These are phyloP conservation scores for Drosophila merina DNA, from an alignment of 2,888 invertebrate species.

Conservation along the genomic window DNA sequence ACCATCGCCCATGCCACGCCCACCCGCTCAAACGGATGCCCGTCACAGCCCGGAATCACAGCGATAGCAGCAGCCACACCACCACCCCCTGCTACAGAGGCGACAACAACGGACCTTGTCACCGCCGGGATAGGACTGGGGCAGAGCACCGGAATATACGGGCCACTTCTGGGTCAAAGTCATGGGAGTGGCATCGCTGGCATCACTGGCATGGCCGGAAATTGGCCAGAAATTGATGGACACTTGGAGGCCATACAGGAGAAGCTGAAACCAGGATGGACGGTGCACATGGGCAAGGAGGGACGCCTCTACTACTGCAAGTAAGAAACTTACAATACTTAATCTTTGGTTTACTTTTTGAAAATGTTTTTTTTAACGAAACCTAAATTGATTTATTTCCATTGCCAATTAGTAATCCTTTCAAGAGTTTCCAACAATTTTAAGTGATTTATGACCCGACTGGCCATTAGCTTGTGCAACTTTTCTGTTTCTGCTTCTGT, in stretches of 20 bases:
- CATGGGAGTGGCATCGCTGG: constrained; percentile 57
- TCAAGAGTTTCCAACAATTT: constrained; percentile 5
- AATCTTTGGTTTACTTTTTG: background rate
- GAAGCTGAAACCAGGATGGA: constrained; percentile 90
- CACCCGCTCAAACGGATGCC: constrained; percentile 64
- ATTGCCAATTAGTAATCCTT: constrained; percentile 24
- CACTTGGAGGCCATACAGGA: constrained; percentile 86
- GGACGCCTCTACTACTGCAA: constrained; percentile 96
- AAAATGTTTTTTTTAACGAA: background rate
- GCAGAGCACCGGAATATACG: constrained; percentile 49
- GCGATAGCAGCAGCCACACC: constrained; percentile 42
- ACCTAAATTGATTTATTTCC: constrained; percentile 19
- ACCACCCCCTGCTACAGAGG: constrained; percentile 29
- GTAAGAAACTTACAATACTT: constrained; percentile 86
- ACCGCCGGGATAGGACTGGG: constrained; percentile 46
- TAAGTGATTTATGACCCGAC: constrained; percentile 13
- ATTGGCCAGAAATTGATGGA: constrained; percentile 82
- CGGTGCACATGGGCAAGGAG: constrained; percentile 90
- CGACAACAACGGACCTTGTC: constrained; percentile 34
- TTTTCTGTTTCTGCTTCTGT: background rate
- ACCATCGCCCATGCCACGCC: constrained; percentile 56
- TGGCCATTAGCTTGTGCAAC: constrained; percentile 5
- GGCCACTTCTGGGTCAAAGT: constrained; percentile 60
- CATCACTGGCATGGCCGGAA: constrained; percentile 62
- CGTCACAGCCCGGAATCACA: constrained; percentile 69